Conservation (phyloP, 2,888 invertebrate genomes). For the Eledona agricola region DNA sequence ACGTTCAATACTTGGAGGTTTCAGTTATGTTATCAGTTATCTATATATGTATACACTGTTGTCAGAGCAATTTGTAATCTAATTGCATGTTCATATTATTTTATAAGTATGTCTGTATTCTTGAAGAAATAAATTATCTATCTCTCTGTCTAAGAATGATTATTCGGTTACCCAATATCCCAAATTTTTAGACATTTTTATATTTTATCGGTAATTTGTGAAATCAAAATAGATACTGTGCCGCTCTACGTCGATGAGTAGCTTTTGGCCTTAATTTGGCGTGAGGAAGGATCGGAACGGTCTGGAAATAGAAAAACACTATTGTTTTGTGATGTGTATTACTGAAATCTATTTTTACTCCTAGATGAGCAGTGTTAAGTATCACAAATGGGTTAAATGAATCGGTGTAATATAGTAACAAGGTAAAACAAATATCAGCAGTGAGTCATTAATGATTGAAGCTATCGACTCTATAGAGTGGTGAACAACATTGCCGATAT, state of each 20-base stretch:
- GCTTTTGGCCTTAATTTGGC: conserved; percentile 10
- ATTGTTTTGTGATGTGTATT: conserved; percentile 50
- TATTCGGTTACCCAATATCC: too few relatives aligned
- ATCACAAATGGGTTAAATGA: conserved; percentile 55
- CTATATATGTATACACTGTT: too few relatives aligned
- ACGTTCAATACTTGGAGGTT: too few relatives aligned
- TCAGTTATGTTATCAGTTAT: too few relatives aligned
- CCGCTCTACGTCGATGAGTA: neutral
- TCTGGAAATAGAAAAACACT: conserved; percentile 25
- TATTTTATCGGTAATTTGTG: too few relatives aligned
- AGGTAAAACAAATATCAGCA: conserved; percentile 44
- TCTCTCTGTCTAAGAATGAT: too few relatives aligned
- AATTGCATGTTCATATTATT: too few relatives aligned
- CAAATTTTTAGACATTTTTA: too few relatives aligned
- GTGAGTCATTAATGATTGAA: conserved; percentile 48
- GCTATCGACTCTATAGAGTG: conserved; percentile 44
- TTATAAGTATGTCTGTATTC: too few relatives aligned
- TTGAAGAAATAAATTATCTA: too few relatives aligned
- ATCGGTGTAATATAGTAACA: conserved; percentile 45
- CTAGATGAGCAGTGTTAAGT: conserved; percentile 57
- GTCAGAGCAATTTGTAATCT: too few relatives aligned
- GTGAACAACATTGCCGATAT: conserved; percentile 46
- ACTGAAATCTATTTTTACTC: conserved; percentile 54
- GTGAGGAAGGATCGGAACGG: conserved; percentile 10
- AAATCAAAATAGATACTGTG: neutral